phyloP scores from a whole-genome alignment of 2,113 vertebrate genomes.

The Vimba vimba region DNA sequence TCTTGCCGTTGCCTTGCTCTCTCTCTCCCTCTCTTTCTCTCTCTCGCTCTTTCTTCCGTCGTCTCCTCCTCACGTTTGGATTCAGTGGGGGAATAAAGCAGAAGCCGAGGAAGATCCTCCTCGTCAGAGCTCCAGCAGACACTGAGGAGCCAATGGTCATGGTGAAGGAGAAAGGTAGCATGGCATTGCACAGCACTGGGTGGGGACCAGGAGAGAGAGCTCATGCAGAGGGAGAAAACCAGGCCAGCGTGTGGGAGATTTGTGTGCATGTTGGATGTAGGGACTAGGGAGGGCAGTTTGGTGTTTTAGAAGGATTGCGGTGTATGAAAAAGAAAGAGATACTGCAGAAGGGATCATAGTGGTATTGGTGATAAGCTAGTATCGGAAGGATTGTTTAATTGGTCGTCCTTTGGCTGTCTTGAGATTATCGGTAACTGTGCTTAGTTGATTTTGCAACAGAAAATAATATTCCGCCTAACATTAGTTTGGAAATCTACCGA shows the following conservation, averaged over 20 bases:
- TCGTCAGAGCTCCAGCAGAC: constrained; percentile 39
- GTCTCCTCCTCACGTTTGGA: constrained; percentile 25
- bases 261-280: constrained; percentile 17
- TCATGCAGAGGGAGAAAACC: constrained; percentile 17
- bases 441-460: background rate
- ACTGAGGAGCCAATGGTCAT: constrained; percentile 61
- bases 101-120: constrained; percentile 30
- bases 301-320: constrained; percentile 21
- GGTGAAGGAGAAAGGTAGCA: constrained; percentile 65
- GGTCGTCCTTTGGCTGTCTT: background rate
- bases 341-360: background rate
- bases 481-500: background rate
- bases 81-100: constrained; percentile 38
- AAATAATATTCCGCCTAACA: background rate
- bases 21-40: constrained; percentile 18
- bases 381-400: background rate
- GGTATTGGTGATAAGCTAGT: background rate
- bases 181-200: constrained; percentile 33
- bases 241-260: constrained; percentile 37
- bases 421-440: background rate
- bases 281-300: constrained; percentile 28
- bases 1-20: constrained; percentile 17
- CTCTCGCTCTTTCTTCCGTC: constrained; percentile 21
- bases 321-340: constrained; percentile 19
- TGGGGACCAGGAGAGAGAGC: constrained; percentile 15